These are phyloP conservation scores for Rhea americana DNA, from an alignment of 2,113 vertebrate species.

Conservation along the genomic window DNA sequence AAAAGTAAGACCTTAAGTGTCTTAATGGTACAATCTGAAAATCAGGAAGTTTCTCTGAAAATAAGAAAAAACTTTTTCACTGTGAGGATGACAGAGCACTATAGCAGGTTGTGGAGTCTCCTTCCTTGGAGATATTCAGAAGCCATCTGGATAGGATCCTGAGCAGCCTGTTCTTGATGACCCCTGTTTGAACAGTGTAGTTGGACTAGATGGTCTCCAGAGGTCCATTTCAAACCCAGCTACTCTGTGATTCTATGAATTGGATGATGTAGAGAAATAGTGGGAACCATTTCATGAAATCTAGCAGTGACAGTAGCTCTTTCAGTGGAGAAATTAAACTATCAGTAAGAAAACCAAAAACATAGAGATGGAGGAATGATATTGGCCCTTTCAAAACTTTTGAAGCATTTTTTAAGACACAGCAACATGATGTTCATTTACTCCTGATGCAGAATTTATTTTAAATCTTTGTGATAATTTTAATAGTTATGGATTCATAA, in stretches of 20 bases:
- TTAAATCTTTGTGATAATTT: background rate
- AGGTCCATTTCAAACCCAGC: background rate
- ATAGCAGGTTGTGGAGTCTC: too few species aligned
- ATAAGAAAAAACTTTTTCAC: too few species aligned
- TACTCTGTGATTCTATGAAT: background rate
- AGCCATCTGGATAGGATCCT: background rate
- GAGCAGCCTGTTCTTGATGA: background rate
- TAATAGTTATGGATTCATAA: background rate
- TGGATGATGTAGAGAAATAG: background rate
- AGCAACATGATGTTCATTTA: background rate
- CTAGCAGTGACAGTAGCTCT: background rate
- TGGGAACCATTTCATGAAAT: background rate
- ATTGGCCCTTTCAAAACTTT: background rate
- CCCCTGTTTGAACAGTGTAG: background rate
- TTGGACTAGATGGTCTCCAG: background rate
- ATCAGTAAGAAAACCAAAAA: background rate
- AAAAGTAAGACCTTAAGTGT: background rate
- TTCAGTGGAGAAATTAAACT: background rate
- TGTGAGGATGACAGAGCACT: too few species aligned
- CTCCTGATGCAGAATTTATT: background rate
- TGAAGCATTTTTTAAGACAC: background rate
- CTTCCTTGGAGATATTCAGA: background rate
- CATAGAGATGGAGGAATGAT: background rate
- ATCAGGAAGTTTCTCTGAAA: too few species aligned
- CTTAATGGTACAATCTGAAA: too few species aligned